Base-by-base conservation (phyloP, 2,888 invertebrate genomes). In the Elmis aenea region DNA sequence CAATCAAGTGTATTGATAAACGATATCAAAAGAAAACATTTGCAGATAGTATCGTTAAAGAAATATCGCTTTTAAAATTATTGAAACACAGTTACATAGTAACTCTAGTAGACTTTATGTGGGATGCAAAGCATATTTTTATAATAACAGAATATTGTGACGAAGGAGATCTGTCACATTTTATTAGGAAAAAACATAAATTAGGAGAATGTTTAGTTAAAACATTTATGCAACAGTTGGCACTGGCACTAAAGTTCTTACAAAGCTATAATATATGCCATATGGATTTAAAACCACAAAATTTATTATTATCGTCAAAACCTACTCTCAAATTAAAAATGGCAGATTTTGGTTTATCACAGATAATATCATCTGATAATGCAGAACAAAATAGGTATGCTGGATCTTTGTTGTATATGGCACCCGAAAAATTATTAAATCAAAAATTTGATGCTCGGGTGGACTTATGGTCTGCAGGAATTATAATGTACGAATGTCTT, bases 371-470 rank as follows among this genome's bases (percentile, higher is more conserved):
- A 0, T 66, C 73, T 22, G 75, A 75, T 2, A 73, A 51, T 29
- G 33, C 46, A 27, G 51, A 51, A 33, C 35, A 35, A 9, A 40
- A 45, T 20, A 28, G 50, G 18, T 45, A 42, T 33, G 46, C 45
- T 29, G 92, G 93, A 0, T 89, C 90, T 0, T 88, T 90, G 0
- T 71, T 92, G 1, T 93, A 93, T 67, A 93, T 93, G 93, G 92
- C 92, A 13, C 92, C 92, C 0, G 92, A 93, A 68, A 86, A 92
- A 62, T 71, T 86, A 15, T 62, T 84, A 22, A 59, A 69, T 1
- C 67, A 70, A 27, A 69, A 73, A 30, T 88, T 87, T 59, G 86
- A 88, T 62, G 83, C 85, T 4, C 73, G 82, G 26, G 88, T 85
- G 1, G 92, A 93, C 67, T 70, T 93, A 1, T 93, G 92, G 92